These are phyloP conservation scores for Formica aserva DNA, from an alignment of 2,888 invertebrate species.

Conservation along the genomic window DNA sequence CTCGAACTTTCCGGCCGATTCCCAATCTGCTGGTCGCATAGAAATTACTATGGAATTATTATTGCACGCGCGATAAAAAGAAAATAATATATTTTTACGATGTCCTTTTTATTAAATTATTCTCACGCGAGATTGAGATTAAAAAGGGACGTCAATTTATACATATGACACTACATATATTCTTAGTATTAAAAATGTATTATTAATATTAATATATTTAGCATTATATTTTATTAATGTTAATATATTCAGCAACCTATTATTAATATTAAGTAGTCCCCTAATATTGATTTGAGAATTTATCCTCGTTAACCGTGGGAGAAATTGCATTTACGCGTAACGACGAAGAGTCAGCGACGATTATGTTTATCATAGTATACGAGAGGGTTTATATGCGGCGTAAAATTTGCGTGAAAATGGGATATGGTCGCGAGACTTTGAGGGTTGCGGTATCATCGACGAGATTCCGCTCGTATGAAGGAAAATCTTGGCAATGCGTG, in stretches of 20 bases:
- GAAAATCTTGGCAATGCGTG: constrained; percentile 60
- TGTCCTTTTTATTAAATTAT: neutral
- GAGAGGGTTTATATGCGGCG: neutral
- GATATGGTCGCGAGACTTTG: constrained; percentile 27
- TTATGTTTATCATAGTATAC: neutral
- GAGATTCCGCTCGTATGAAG: constrained; percentile 21
- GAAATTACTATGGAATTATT: neutral
- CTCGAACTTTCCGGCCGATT: constrained; percentile 68
- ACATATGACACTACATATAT: neutral
- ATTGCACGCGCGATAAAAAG: neutral
- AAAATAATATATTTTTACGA: neutral
- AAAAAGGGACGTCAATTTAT: neutral
- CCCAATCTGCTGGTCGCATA: constrained; percentile 50
- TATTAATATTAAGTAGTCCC: neutral
- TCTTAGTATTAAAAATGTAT: neutral
- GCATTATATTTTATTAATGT: neutral
- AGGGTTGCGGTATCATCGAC: constrained; percentile 19
- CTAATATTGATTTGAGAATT: neutral
- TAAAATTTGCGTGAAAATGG: constrained; percentile 44
- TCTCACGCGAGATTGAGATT: neutral
- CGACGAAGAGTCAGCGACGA: neutral
- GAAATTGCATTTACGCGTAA: constrained; percentile 13
- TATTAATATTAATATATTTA: neutral
- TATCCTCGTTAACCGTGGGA: too few species aligned
- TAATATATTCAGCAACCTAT: neutral